phyloP scores from a whole-genome alignment of 2,113 vertebrate genomes.

The Oryzias woworae region DNA sequence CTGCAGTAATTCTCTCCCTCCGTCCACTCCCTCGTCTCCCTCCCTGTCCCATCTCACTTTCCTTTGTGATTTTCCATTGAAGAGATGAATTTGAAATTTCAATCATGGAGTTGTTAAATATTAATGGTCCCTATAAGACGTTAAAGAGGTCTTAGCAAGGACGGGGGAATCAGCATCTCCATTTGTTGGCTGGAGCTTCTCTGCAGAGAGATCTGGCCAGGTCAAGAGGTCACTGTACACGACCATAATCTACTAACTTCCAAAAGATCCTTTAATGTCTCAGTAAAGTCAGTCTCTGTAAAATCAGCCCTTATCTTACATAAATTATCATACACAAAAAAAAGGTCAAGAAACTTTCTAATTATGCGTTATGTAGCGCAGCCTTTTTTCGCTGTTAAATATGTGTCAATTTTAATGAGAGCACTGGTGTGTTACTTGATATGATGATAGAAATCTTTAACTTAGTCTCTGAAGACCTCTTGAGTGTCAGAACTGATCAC shows the following conservation, averaged over 20 bases:
- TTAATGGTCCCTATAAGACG: conserved; percentile 73
- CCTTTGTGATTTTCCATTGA: conserved; percentile 71
- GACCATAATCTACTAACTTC: conserved; percentile 70
- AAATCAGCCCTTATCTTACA: conserved; percentile 67
- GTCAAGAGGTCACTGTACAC: conserved; percentile 74
- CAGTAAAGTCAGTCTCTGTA: conserved; percentile 53
- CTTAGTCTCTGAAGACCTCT: conserved; percentile 61
- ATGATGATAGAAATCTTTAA: conserved; percentile 78
- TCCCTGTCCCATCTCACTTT: conserved; percentile 29
- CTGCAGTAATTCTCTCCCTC: conserved; percentile 21
- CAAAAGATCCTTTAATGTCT: conserved; percentile 73
- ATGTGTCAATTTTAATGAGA: conserved; percentile 74
- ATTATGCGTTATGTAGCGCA: conserved; percentile 74
- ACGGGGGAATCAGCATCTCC: conserved; percentile 45
- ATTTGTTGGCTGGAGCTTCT: conserved; percentile 24
- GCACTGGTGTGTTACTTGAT: conserved; percentile 68
- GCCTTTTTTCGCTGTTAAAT: conserved; percentile 64
- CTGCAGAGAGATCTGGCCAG: conserved; percentile 63
- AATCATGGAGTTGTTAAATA: conserved; percentile 77
- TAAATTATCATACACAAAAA: conserved; percentile 61
- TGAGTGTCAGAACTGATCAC: conserved; percentile 69
- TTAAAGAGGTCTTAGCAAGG: conserved; percentile 70
- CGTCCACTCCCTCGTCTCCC: conserved; percentile 4
- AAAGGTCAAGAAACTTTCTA: conserved; percentile 64
- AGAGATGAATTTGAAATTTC: conserved; percentile 78